Conservation (phyloP, 2,797 vertebrate species). For the Macroramphosus scolopax region DNA sequence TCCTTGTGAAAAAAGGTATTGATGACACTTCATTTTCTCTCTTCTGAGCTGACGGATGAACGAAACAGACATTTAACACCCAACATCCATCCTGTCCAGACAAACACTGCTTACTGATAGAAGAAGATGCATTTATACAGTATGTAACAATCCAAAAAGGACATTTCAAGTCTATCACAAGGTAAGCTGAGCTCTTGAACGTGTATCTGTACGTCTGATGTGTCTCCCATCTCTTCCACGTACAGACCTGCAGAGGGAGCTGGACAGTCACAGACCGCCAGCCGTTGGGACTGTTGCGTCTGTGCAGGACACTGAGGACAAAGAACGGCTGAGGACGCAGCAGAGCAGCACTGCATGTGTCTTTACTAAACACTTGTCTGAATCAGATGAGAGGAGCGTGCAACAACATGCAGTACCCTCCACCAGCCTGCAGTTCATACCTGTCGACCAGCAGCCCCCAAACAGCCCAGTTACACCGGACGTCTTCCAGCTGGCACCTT, state of each 20-base stretch:
- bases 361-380: conserved; percentile 25
- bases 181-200: neutral
- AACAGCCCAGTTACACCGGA: conserved; percentile 57
- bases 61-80: too few relatives aligned
- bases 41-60: too few relatives aligned
- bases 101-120: too few relatives aligned
- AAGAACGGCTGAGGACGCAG: conserved; percentile 66
- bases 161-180: neutral
- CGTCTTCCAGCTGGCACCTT: conserved; percentile 87
- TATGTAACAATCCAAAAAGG: neutral
- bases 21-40: too few relatives aligned
- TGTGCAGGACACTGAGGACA: conserved; percentile 78
- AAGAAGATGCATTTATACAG: too few relatives aligned
- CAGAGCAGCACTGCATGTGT: conserved; percentile 74
- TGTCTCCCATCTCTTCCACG: conserved; percentile 23
- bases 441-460: conserved; percentile 18
- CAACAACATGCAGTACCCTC: conserved; percentile 13
- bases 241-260: conserved; percentile 69
- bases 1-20: too few relatives aligned
- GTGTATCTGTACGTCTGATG: conserved; percentile 12
- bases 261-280: conserved; percentile 6
- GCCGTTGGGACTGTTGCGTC: conserved; percentile 58
- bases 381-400: conserved; percentile 22
- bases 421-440: conserved; percentile 24
- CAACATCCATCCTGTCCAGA: too few relatives aligned